These are phyloP conservation scores for silkworm (Bombyx mori) DNA, from an alignment of 1,140 invertebrate genomes.

Conservation along the genomic window ASM3026992v2 NC_085112.1:14078501-14079000, in stretches of 20 bases:
- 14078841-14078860: constrained; percentile 64
- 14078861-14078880: constrained; percentile 53
- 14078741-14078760: constrained; percentile 14
- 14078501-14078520: constrained; percentile 7
- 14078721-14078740: constrained; percentile 49
- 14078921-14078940: constrained; percentile 34
- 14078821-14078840: constrained; percentile 54
- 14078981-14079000: constrained; percentile 38
- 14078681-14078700: constrained; percentile 72
- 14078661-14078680: constrained; percentile 63
- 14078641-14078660: constrained; percentile 34
- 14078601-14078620: constrained; percentile 34
- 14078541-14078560: constrained; percentile 60
- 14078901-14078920: constrained; percentile 20
- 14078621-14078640: constrained; percentile 36
- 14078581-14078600: not conserved
- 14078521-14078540: constrained; percentile 52
- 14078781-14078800: constrained; percentile 60
- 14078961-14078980: constrained; percentile 14
- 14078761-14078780: constrained; percentile 30
- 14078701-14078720: constrained; percentile 70
- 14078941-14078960: constrained; percentile 9
- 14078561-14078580: constrained; percentile 39
- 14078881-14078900: constrained; percentile 22
- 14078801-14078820: constrained; percentile 58